A percentile compares a stretch with the other conserved stretches of the same genome.
Evolutionary conservation across 2,888 invertebrate species (phyloP).

Genomic region (Julus scandinavius): DNA sequence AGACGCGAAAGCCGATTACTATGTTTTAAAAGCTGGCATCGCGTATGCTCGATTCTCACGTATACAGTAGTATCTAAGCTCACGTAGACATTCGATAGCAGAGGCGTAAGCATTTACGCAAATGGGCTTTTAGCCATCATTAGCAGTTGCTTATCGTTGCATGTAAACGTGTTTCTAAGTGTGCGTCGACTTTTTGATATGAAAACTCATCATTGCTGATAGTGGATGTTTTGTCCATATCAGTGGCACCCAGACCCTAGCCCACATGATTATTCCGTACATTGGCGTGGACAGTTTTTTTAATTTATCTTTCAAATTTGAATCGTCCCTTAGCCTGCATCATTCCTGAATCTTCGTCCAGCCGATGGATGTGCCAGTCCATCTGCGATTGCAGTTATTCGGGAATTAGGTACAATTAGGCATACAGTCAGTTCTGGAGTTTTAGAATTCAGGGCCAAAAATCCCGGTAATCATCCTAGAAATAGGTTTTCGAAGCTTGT

Average conservation of each 20-base stretch:
- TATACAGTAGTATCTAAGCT: conserved; percentile 27
- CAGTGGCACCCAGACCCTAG: conserved; percentile 7
- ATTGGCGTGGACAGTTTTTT: background rate
- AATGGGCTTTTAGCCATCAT: background rate
- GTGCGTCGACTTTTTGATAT: conserved; percentile 30
- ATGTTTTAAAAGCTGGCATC: background rate
- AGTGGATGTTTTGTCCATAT: conserved; percentile 31
- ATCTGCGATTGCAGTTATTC: background rate
- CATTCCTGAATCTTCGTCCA: background rate
- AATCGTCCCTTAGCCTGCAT: background rate
- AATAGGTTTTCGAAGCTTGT: too few species aligned
- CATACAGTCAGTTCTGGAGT: background rate
- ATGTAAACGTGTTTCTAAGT: background rate
- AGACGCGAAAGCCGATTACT: background rate
- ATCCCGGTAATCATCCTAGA: too few species aligned
- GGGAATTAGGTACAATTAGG: background rate
- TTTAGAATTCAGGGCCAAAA: too few species aligned
- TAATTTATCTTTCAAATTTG: conserved; percentile 5
- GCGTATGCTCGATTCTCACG: conserved; percentile 13
- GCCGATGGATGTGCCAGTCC: background rate
- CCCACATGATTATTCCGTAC: background rate
- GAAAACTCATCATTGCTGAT: background rate
- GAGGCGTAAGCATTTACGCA: conserved; percentile 8
- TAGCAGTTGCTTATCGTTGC: conserved; percentile 11
- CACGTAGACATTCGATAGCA: conserved; percentile 2